Conservation (phyloP, 2,113 vertebrate species). For the Glaucomys volans region DNA sequence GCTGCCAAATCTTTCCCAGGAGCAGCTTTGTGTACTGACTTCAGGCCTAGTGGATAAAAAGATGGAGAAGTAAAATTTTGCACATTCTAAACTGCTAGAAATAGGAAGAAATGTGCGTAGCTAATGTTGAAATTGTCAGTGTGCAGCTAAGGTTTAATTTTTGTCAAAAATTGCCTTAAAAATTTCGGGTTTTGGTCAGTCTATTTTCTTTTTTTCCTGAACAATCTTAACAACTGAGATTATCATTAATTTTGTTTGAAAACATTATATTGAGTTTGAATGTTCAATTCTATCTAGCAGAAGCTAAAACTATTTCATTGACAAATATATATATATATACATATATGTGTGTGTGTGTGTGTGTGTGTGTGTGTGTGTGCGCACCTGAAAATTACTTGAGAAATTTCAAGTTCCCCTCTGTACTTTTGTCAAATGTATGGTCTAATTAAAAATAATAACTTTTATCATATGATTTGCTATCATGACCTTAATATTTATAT, state of each 20-base stretch:
- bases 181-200: background rate
- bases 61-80: background rate
- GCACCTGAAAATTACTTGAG: background rate
- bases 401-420: background rate
- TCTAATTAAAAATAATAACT: background rate
- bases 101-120: slow-evolving; percentile 38
- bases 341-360: too few relatives aligned
- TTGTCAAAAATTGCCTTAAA: background rate
- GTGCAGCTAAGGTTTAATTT: background rate
- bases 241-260: background rate
- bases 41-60: slow-evolving; percentile 43
- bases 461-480: background rate
- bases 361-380: too few relatives aligned
- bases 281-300: background rate
- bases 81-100: slow-evolving; percentile 57
- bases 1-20: slow-evolving; percentile 74
- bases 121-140: background rate
- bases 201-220: background rate
- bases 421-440: background rate
- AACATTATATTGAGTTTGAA: background rate
- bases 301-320: background rate
- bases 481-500: background rate
- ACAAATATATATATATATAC: background rate
- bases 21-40: slow-evolving; percentile 70
- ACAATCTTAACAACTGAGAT: background rate